Conservation (phyloP, 2,888 invertebrate species). For the Apomyelois bistriatella region DNA sequence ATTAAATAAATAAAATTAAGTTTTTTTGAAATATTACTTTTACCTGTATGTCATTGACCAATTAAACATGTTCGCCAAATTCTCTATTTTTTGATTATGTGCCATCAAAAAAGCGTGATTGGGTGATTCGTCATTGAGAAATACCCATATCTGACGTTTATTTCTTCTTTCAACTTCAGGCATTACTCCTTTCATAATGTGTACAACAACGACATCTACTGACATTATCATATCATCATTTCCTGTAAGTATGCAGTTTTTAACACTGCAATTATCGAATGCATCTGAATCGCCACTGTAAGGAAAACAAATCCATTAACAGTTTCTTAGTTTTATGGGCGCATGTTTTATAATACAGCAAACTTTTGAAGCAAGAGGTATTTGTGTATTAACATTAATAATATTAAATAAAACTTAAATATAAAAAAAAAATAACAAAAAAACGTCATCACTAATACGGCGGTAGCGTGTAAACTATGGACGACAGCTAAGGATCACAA, state of each 20-base stretch:
- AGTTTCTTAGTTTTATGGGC: no score
- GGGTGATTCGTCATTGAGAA: slow-evolving; percentile 85
- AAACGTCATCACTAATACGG: no score
- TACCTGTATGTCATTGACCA: slow-evolving; percentile 76
- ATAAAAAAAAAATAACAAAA: no score
- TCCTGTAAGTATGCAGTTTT: slow-evolving; percentile 82
- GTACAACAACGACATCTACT: slow-evolving; percentile 82
- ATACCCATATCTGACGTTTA: slow-evolving; percentile 83
- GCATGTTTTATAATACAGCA: no score
- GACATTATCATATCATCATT: slow-evolving; percentile 56
- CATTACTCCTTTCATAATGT: slow-evolving; percentile 66
- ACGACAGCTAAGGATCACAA: no score
- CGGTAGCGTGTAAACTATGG: no score
- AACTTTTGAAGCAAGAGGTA: no score
- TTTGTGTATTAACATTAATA: no score
- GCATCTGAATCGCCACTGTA: slow-evolving; percentile 51
- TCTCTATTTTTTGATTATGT: slow-evolving; percentile 30
- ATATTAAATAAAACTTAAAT: no score
- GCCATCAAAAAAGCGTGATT: slow-evolving; percentile 74
- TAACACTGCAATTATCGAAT: slow-evolving; percentile 79
- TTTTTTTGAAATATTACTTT: no score
- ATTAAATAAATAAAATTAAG: no score
- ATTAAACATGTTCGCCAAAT: slow-evolving; percentile 82
- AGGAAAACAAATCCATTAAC: neutral
- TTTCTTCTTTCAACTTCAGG: slow-evolving; percentile 40